Base-by-base conservation (phyloP, 2,113 vertebrate species). In the Rousettus leschenaultii region DNA sequence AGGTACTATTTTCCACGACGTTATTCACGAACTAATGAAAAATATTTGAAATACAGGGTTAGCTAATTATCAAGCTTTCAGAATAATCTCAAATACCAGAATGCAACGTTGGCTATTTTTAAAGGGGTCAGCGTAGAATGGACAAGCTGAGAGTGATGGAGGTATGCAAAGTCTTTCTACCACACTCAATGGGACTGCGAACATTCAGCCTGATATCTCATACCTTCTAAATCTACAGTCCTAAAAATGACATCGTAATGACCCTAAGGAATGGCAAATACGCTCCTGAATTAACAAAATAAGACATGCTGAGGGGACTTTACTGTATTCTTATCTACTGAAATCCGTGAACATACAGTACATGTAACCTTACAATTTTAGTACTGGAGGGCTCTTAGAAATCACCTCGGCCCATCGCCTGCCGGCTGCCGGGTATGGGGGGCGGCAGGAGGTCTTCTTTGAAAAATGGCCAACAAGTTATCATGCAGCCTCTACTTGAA, bases 61-160 rank as follows among this genome's bases (percentile, higher is more conserved):
- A 78, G 55, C 22, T 80, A 10, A 68, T 33, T 83, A 80, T 43
- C n/a, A 4, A 68, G 19, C 59, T 83, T 86, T 93, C 22, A 63
- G 33, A 86, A 93, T n/a, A 79, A 87, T 80, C 80, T 91, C 35
- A 82, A 84, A 75, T 68, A 83, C 78, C 35, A 79, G 65, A 65
- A 40, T 35, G 57, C 48, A 40, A 73, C 45, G 19, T 26, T 48
- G 16, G 78, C 68, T 95, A 59, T 75, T 89, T 93, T 91, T 43
- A 83, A 68, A 86, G 22, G 14, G 57, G 59, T 70, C 33, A 86
- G 16, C 65, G 4, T 86, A 40, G 78, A 86, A 45, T 33, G 26
- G 92, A 95, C 35, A 88, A 84, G 59, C 6, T 74, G 45, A 51
- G 61, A 70, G 73, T 80, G 66, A 95, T 28, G 40, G 35, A 43